Percentiles rank a stretch among this genome's conserved stretches.
These are phyloP conservation scores for Pipa parva DNA, from an alignment of 2,113 vertebrate species.

Conservation along the genomic window DNA sequence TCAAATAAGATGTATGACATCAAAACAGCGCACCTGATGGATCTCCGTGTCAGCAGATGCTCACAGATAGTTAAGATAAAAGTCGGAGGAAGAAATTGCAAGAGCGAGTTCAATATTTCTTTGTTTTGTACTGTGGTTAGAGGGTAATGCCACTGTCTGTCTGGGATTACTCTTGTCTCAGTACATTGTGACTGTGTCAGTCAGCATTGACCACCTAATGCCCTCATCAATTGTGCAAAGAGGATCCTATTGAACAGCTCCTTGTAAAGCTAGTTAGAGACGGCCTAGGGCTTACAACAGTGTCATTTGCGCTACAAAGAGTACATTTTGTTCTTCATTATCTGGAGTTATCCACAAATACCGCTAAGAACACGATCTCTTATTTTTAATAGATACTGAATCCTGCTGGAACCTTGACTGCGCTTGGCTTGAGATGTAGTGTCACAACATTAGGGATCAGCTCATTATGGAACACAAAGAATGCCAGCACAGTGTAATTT, in stretches of 20 bases:
- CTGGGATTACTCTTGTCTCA: constrained; percentile 28
- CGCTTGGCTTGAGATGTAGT: constrained; percentile 3
- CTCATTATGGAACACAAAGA: constrained; percentile 43
- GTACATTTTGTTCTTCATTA: constrained; percentile 61
- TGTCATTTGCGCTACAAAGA: constrained; percentile 59
- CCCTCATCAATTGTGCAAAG: constrained; percentile 49
- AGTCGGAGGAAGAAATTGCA: constrained; percentile 41
- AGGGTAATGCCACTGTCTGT: not conserved
- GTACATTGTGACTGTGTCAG: constrained; percentile 52
- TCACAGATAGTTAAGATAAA: constrained; percentile 30
- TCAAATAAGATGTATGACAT: constrained; percentile 53
- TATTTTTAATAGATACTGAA: constrained; percentile 32
- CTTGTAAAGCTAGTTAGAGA: constrained; percentile 54
- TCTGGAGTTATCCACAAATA: constrained; percentile 50
- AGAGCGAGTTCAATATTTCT: constrained; percentile 28
- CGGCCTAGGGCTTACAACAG: constrained; percentile 57
- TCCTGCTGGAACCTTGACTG: constrained; percentile 31
- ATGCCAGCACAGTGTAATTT: constrained; percentile 16
- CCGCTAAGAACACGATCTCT: constrained; percentile 41
- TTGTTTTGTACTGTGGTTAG: constrained; percentile 34
- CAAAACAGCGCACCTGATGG: constrained; percentile 42
- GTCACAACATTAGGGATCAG: constrained; percentile 39
- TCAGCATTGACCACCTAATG: constrained; percentile 57
- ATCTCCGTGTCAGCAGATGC: constrained; percentile 46
- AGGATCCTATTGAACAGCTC: constrained; percentile 40